Evolutionary conservation across 2,113 vertebrate species (phyloP).

Genomic region (Pimephales promelas): DNA sequence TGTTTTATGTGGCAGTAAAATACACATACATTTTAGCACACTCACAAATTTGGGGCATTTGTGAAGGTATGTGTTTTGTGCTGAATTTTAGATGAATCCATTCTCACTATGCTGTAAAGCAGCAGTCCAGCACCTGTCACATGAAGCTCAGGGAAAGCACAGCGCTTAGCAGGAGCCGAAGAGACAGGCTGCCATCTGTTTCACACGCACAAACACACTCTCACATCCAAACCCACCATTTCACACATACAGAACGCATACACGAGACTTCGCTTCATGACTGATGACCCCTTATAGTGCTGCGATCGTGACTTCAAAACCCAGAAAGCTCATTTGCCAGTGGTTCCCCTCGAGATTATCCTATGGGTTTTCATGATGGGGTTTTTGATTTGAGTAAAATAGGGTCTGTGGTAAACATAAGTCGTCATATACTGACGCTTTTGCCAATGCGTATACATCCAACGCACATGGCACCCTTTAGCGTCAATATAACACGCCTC

Average conservation of each 20-base stretch:
- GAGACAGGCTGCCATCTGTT: slow-evolving; percentile 59
- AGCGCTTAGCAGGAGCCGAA: slow-evolving; percentile 29
- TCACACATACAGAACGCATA: background rate
- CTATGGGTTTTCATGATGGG: too few relatives aligned
- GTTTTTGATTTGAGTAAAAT: too few relatives aligned
- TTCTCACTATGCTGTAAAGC: slow-evolving; percentile 36
- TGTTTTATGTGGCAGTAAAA: slow-evolving; percentile 13
- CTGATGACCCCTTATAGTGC: background rate
- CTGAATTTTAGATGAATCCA: slow-evolving; percentile 47
- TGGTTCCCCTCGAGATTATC: too few relatives aligned
- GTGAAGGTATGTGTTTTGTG: slow-evolving; percentile 43
- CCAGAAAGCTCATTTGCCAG: too few relatives aligned
- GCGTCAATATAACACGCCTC: too few relatives aligned
- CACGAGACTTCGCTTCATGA: background rate
- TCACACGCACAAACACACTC: slow-evolving; percentile 8
- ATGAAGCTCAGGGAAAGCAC: slow-evolving; percentile 50
- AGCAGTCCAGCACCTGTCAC: slow-evolving; percentile 54
- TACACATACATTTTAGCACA: background rate
- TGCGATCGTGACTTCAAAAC: too few relatives aligned
- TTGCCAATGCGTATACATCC: too few relatives aligned
- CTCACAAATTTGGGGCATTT: background rate
- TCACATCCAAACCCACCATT: slow-evolving; percentile 5
- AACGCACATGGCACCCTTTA: too few relatives aligned
- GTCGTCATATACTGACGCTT: too few relatives aligned
- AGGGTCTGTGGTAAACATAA: too few relatives aligned